Percentiles rank a stretch among this genome's conserved stretches.
Evolutionary conservation across 1,140 invertebrate species (phyloP).

Genomic region (Dysdera silvatica): DNA sequence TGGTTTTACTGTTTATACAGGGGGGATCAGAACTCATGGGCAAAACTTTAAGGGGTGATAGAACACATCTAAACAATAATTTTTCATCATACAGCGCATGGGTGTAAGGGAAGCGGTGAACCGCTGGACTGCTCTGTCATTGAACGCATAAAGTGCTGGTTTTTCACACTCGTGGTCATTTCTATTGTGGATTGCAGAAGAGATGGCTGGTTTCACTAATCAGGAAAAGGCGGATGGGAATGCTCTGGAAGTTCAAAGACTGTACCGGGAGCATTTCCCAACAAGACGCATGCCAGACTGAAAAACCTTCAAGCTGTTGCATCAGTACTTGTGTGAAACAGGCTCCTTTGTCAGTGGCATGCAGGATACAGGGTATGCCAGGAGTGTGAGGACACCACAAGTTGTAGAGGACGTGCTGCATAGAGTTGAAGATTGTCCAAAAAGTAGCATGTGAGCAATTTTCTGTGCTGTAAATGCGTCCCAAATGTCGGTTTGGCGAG

Average conservation of each 20-base stretch:
- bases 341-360: background rate
- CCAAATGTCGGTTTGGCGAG: background rate
- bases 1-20: too few relatives aligned
- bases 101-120: too few relatives aligned
- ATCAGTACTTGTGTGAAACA: background rate
- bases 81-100: too few relatives aligned
- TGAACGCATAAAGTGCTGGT: too few relatives aligned
- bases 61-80: too few relatives aligned
- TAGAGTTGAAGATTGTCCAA: background rate
- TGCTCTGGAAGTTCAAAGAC: background rate
- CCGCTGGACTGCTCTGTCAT: too few relatives aligned
- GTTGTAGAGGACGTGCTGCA: background rate
- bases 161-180: background rate
- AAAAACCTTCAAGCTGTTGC: background rate
- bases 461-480: background rate
- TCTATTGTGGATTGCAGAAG: background rate
- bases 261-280: background rate
- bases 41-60: too few relatives aligned
- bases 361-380: constrained; percentile 1
- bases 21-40: too few relatives aligned
- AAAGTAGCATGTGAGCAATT: background rate
- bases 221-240: background rate
- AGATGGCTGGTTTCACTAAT: background rate
- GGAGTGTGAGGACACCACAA: background rate
- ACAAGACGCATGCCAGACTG: background rate